Evolutionary conservation across 2,888 invertebrate genomes (phyloP).

Genomic region (Cactoblastis cactorum): DNA sequence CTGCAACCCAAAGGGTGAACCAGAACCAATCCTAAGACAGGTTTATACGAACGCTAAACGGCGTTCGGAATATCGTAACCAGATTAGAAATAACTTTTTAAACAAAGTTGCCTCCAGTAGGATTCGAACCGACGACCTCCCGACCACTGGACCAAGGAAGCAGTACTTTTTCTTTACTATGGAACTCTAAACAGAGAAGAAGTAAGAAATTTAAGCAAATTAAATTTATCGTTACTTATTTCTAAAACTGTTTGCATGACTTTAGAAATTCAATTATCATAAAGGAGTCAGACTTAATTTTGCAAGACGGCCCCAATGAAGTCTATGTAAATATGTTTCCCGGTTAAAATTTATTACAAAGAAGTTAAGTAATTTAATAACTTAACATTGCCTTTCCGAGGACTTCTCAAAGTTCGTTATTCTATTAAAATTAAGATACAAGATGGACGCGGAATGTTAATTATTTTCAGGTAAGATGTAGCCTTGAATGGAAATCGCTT

Average conservation of each 20-base stretch:
- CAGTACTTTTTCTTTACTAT: too few relatives aligned
- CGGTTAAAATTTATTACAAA: conserved; percentile 1
- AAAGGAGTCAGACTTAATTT: background rate
- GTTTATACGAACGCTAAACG: too few relatives aligned
- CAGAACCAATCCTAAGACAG: too few relatives aligned
- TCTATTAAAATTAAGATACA: background rate
- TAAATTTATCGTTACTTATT: background rate
- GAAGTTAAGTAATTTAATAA: conserved; percentile 2
- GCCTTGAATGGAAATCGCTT: background rate
- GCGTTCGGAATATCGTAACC: too few relatives aligned
- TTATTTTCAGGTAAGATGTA: background rate
- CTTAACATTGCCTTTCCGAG: background rate
- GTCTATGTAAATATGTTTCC: conserved; percentile 4
- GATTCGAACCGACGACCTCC: too few relatives aligned
- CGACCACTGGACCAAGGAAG: too few relatives aligned
- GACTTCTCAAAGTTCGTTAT: background rate
- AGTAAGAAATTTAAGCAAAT: background rate
- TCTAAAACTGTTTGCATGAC: background rate
- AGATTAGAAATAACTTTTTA: too few relatives aligned
- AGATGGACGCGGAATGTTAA: background rate
- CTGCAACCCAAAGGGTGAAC: too few relatives aligned
- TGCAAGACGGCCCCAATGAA: background rate
- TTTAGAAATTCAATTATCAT: background rate
- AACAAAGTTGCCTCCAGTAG: too few relatives aligned
- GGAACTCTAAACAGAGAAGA: background rate